A percentile compares a stretch with the other conserved stretches of the same genome.
These are phyloP conservation scores for Serilophus lunatus DNA, from an alignment of 2,113 vertebrate species.

Conservation along the genomic window DNA sequence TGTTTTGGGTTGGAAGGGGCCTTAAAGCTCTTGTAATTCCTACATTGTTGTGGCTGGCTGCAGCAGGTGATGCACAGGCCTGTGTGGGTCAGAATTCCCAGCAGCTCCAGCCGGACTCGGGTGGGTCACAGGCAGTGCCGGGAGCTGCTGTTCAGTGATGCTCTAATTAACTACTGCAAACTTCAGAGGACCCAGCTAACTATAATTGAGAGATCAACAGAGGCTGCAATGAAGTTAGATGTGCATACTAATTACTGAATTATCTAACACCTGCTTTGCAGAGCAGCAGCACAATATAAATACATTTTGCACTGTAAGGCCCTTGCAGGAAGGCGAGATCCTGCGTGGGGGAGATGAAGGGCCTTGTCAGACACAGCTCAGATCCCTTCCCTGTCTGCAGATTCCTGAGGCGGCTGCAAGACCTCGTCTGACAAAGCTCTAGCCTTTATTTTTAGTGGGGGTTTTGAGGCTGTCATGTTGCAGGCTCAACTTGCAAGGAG, in stretches of 20 bases:
- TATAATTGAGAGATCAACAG: constrained; percentile 80
- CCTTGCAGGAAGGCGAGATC: background rate
- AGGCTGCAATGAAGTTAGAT: constrained; percentile 70
- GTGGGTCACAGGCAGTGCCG: background rate
- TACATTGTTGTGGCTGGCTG: fast-evolving
- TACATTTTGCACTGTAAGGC: constrained; percentile 12
- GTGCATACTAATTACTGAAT: constrained; percentile 80
- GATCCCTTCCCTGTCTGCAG: background rate
- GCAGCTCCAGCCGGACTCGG: fast-evolving
- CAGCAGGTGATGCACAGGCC: background rate
- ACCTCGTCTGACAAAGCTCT: background rate
- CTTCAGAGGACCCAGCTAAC: constrained; percentile 76
- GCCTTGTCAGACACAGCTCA: background rate
- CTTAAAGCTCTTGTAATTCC: background rate
- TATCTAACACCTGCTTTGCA: constrained; percentile 76
- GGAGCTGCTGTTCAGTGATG: constrained; percentile 57
- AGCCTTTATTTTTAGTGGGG: background rate
- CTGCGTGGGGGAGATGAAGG: background rate
- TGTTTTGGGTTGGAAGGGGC: fast-evolving
- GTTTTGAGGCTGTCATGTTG: background rate
- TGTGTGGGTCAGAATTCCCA: background rate
- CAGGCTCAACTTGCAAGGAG: background rate
- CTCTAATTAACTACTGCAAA: constrained; percentile 78
- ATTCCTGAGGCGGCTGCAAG: background rate
- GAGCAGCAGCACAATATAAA: constrained; percentile 35